Evolutionary conservation across 2,888 invertebrate genomes (phyloP), one percentile per base, ranked within the genome.

Genomic region (Rugalucina vietnamica): DNA sequence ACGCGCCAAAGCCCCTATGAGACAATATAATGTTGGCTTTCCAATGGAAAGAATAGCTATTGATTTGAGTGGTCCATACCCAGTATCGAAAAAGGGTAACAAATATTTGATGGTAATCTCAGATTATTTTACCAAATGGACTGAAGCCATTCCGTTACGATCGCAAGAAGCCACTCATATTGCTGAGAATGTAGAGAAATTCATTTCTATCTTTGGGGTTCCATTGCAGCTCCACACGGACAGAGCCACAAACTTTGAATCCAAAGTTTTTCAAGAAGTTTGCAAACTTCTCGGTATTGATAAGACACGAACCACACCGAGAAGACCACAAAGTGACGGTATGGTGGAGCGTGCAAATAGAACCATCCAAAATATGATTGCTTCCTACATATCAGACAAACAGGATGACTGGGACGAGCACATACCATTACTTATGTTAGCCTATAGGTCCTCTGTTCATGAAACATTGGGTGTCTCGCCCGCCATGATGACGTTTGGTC

Each of bases 91-190:
- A 0, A 24, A 29, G 4, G 79, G 77, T n/a, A 70, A 85, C 32
- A 79, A 36, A 39, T 82, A 85, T 27, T 69, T 82, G 5, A 69
- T 85, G 10, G 81, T 79, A 2, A 34, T 82, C 8, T 72, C 72
- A 1, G 79, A 82, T 60, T 82, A 80, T 27, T 85, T 82, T 34
- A 81, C 82, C 21, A 79, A 85, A 54, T 82, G 85, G 82, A 60
- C 77, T 49, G 72, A 85, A 32, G 70, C 70, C 27, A 81, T 74
- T 18, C 79, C 85, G 12, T 37, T 82, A 1, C 34, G 76, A 37
- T 43, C 54, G 34, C 71, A 50, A 39, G 70, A 76, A 50, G 50
- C 82, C 18, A 39, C 60, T 32, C 50, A 74, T 37, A 73, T 82
- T 21, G 82, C 85, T 32, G n/a, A 36, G 21, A 76, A 79, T 21